Evolutionary conservation across 2,113 vertebrate species (phyloP).

Genomic region (Pteronura brasiliensis): DNA sequence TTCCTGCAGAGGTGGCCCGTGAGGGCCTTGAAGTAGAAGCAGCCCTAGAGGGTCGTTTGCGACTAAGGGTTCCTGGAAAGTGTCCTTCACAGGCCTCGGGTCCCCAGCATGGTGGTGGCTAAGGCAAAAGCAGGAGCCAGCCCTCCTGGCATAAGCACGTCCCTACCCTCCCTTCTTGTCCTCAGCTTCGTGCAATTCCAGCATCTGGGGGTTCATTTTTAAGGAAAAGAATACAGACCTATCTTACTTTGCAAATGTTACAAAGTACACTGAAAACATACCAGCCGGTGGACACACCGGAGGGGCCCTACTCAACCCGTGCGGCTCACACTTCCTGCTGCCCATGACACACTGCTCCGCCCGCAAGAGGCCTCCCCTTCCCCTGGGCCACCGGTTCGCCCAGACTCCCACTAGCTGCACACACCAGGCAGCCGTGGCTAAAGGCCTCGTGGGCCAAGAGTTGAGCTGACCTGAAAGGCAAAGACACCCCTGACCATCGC

Average conservation of each 20-base stretch:
- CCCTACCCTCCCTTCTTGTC: not conserved
- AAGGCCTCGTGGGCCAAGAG: not conserved
- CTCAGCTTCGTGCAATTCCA: not conserved
- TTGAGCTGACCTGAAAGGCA: slow-evolving; percentile 92
- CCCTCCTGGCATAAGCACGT: too few species aligned
- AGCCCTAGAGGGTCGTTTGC: not conserved
- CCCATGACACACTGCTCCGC: not conserved
- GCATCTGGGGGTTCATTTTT: not conserved
- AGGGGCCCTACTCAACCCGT: not conserved
- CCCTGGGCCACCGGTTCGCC: fast-evolving
- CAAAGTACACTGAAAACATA: not conserved
- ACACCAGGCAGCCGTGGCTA: not conserved
- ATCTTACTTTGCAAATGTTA: not conserved
- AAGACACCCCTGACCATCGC: slow-evolving; percentile 85
- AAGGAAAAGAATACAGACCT: not conserved
- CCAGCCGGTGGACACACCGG: not conserved
- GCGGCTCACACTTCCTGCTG: too few species aligned
- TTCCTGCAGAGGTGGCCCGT: not conserved
- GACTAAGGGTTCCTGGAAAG: not conserved
- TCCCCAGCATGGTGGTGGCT: too few species aligned
- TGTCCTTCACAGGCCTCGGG: not conserved
- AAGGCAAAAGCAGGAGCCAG: not conserved
- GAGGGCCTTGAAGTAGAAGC: not conserved
- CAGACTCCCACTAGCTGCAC: not conserved
- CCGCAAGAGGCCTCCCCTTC: not conserved